Evolutionary conservation across 1,140 invertebrate species (phyloP).

Genomic region (Myzus persicae): DNA sequence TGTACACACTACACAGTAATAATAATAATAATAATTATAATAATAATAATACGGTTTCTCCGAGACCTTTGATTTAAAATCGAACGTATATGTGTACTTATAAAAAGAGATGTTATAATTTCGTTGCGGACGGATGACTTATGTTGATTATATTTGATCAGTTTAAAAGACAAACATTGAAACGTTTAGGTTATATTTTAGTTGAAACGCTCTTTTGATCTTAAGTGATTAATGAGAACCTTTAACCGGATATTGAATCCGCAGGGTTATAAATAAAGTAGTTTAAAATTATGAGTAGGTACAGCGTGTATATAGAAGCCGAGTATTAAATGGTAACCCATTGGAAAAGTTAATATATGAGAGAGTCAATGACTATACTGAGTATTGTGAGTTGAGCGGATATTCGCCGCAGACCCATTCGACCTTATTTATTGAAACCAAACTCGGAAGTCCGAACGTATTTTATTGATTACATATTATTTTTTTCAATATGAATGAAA

Average conservation of each 20-base stretch:
- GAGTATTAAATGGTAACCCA: background rate
- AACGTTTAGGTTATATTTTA: background rate
- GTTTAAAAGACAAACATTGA: constrained; percentile 38
- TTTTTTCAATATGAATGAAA: background rate
- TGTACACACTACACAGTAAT: background rate
- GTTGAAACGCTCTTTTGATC: constrained; percentile 29
- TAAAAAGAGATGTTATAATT: background rate
- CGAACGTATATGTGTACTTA: background rate
- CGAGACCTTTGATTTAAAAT: constrained; percentile 32
- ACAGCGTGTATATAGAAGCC: background rate
- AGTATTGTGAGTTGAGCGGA: background rate
- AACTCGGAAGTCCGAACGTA: background rate
- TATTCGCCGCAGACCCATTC: background rate
- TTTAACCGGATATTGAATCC: constrained; percentile 24
- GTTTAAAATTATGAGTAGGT: constrained; percentile 24
- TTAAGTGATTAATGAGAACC: constrained; percentile 42
- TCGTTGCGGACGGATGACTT: background rate
- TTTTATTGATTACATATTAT: background rate
- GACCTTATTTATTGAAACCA: background rate
- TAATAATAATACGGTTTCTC: constrained; percentile 38
- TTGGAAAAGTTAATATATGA: background rate
- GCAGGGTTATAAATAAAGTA: background rate
- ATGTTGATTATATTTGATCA: constrained; percentile 42
- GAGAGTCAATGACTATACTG: background rate
- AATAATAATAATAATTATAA: background rate